Percentiles rank a stretch among this genome's conserved stretches.
phyloP scores from a whole-genome alignment of 30 jellyfish, hydroid and myxozoan species.

The Sanderia malayensis region DNA sequence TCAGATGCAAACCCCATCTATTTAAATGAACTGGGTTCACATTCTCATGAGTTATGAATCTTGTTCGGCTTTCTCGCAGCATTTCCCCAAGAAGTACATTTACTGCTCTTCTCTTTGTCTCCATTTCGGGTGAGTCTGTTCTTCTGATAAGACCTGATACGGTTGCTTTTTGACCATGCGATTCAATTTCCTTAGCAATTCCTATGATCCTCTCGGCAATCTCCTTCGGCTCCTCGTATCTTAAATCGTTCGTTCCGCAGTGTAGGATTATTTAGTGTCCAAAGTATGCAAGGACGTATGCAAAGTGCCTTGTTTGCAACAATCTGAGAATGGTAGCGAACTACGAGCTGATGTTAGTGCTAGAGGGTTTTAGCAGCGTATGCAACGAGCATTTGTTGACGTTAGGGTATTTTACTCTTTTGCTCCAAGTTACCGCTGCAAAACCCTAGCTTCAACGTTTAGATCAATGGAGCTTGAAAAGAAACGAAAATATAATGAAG shows the following conservation, averaged over 20 bases:
- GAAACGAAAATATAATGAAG: no score
- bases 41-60: conserved; percentile 10
- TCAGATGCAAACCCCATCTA: conserved; percentile 17
- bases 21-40: background rate
- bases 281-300: no score
- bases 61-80: background rate
- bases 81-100: background rate
- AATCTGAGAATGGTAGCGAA: no score
- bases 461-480: no score
- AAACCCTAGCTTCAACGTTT: no score
- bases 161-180: conserved; percentile 15
- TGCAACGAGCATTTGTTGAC: no score
- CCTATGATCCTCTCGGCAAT: conserved; percentile 14
- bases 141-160: conserved; percentile 12
- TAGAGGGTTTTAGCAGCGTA: no score
- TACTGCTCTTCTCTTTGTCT: conserved; percentile 10
- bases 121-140: conserved; percentile 21
- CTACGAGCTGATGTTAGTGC: no score
- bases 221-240: conserved; percentile 7
- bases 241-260: conserved; percentile 25
- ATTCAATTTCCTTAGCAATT: conserved; percentile 1
- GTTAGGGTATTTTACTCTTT: no score
- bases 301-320: no score
- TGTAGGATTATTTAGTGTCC: background rate
- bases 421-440: no score